Conservation (phyloP, 2,797 vertebrate genomes). For the Ctenopoma multispine region DNA sequence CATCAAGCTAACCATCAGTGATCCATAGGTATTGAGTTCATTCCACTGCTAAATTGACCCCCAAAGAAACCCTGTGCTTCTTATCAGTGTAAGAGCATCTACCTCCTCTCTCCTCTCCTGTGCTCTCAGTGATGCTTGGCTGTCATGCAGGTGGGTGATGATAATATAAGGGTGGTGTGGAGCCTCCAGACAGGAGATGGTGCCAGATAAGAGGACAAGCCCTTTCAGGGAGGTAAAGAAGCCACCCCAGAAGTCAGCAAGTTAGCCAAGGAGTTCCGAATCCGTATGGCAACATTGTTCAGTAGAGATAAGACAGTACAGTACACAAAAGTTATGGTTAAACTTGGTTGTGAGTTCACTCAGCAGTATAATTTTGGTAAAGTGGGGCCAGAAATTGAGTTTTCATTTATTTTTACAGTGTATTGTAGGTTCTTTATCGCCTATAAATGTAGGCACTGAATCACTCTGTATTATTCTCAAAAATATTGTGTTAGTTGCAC, state of each 20-base stretch:
- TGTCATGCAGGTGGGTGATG: constrained; percentile 84
- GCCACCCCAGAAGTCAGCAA: constrained; percentile 55
- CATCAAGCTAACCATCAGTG: constrained; percentile 4
- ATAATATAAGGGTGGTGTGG: constrained; percentile 82
- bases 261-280: background rate
- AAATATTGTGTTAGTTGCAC: too few species aligned
- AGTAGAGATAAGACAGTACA: too few species aligned
- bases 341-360: background rate
- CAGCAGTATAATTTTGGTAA: constrained; percentile 8
- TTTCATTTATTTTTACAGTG: constrained; percentile 13
- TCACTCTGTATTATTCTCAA: too few species aligned
- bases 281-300: background rate
- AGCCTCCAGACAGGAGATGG: constrained; percentile 83
- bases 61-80: constrained; percentile 52
- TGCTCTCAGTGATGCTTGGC: constrained; percentile 74
- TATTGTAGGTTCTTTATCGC: background rate
- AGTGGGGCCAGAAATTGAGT: background rate
- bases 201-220: constrained; percentile 83
- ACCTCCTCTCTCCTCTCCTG: constrained; percentile 53
- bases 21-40: constrained; percentile 8
- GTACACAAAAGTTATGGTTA: background rate
- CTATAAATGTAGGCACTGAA: background rate
- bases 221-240: constrained; percentile 76
- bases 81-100: constrained; percentile 80
- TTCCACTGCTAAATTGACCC: background rate